phyloP scores from a whole-genome alignment of 2,113 vertebrate species.

The Sinocyclocheilus anshuiensis region DNA sequence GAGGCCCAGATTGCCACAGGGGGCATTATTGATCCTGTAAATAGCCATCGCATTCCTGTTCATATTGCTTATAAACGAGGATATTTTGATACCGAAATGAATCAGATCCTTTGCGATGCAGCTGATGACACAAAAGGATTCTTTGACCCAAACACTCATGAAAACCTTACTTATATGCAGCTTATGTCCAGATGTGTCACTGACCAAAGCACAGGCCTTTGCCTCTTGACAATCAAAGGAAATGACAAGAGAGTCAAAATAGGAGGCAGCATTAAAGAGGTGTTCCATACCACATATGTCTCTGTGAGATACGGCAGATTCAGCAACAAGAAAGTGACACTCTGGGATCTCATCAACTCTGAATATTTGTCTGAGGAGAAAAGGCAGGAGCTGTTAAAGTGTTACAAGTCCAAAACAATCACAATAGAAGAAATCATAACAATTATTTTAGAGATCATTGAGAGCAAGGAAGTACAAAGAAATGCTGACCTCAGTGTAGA shows the following conservation, averaged over 20 bases:
- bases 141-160: slow-evolving; percentile 92
- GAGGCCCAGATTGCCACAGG: slow-evolving; percentile 95
- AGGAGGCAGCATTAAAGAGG: slow-evolving; percentile 67
- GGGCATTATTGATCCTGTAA: slow-evolving; percentile 91
- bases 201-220: slow-evolving; percentile 84
- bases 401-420: slow-evolving; percentile 67
- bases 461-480: slow-evolving; percentile 75
- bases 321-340: slow-evolving; percentile 68
- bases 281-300: slow-evolving; percentile 63
- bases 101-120: slow-evolving; percentile 80
- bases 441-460: slow-evolving; percentile 67
- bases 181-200: slow-evolving; percentile 86
- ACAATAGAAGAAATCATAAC: slow-evolving; percentile 68
- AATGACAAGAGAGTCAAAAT: slow-evolving; percentile 70
- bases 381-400: slow-evolving; percentile 71
- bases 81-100: slow-evolving; percentile 90
- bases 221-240: slow-evolving; percentile 82
- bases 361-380: slow-evolving; percentile 82
- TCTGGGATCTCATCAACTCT: slow-evolving; percentile 85
- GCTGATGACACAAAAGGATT: slow-evolving; percentile 94
- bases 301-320: slow-evolving; percentile 79
- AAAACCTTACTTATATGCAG: slow-evolving; percentile 93
- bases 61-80: slow-evolving; percentile 88
- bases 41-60: slow-evolving; percentile 90
- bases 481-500: slow-evolving; percentile 68